Conservation (phyloP, 1,140 invertebrate genomes). For the Patella vulgata region DNA sequence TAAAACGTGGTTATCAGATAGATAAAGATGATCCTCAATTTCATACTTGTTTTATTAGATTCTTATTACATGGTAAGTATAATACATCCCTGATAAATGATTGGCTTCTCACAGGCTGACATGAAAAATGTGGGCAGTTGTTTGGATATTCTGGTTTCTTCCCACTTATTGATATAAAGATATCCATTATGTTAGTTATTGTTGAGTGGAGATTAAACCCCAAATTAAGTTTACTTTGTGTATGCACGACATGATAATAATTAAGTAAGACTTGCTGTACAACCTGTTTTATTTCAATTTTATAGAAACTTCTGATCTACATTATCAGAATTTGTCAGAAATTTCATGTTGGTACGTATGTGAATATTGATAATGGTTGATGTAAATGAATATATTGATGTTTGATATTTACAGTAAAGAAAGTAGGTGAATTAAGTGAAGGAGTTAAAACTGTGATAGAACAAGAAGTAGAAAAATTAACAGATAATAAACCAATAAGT, state of each 20-base stretch:
- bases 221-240: neutral
- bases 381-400: too few relatives aligned
- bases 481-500: conserved; percentile 71
- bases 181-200: neutral
- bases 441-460: conserved; percentile 79
- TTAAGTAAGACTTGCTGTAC: neutral
- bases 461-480: conserved; percentile 77
- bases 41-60: conserved; percentile 85
- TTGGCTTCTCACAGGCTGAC: too few relatives aligned
- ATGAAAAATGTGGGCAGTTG: too few relatives aligned
- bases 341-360: too few relatives aligned
- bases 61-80: conserved; percentile 67
- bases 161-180: conserved; percentile 1
- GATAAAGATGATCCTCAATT: conserved; percentile 80
- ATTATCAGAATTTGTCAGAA: too few relatives aligned
- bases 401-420: conserved; percentile 49
- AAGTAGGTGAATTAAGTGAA: conserved; percentile 68
- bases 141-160: too few relatives aligned
- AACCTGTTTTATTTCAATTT: neutral
- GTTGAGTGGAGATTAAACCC: neutral
- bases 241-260: neutral
- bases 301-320: neutral
- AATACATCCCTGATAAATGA: too few relatives aligned
- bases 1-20: conserved; percentile 84
- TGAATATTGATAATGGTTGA: too few relatives aligned